These are phyloP conservation scores for Apamea crenata DNA, from an alignment of 2,888 invertebrate genomes.

Conservation along the genomic window DNA sequence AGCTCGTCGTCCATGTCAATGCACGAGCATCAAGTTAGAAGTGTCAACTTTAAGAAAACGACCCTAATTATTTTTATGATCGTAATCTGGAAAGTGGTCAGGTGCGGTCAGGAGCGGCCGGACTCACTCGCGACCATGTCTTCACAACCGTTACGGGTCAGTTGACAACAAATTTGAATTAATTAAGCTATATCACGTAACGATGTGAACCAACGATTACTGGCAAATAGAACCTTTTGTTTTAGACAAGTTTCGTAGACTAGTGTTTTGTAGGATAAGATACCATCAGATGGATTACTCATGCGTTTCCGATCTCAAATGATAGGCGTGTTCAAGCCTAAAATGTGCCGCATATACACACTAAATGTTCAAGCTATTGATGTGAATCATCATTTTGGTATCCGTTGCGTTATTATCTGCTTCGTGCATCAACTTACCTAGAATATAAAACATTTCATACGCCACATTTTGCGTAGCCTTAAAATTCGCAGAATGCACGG, in stretches of 20 bases:
- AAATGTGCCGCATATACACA: slow-evolving; percentile 29
- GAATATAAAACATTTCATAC: slow-evolving; percentile 34
- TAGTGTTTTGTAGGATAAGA: slow-evolving; percentile 48
- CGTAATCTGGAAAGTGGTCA: slow-evolving; percentile 60
- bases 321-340: slow-evolving; percentile 30
- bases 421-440: slow-evolving; percentile 62
- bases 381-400: slow-evolving; percentile 61
- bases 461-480: slow-evolving; percentile 30
- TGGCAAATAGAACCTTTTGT: slow-evolving; percentile 55
- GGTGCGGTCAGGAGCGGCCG: slow-evolving; percentile 44
- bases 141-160: slow-evolving; percentile 65
- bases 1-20: slow-evolving; percentile 20
- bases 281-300: slow-evolving; percentile 44
- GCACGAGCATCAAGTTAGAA: slow-evolving; percentile 31
- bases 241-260: slow-evolving; percentile 44
- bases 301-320: slow-evolving; percentile 52
- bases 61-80: slow-evolving; percentile 61
- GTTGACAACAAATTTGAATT: slow-evolving; percentile 63
- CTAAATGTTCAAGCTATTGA: slow-evolving; percentile 38
- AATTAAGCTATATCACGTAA: slow-evolving; percentile 61
- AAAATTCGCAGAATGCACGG: slow-evolving; percentile 45
- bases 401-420: slow-evolving; percentile 50
- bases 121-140: slow-evolving; percentile 49
- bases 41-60: slow-evolving; percentile 58
- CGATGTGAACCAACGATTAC: slow-evolving; percentile 60